Base-by-base conservation (phyloP, 2,797 vertebrate genomes). In the Sebastes hubbsi region DNA sequence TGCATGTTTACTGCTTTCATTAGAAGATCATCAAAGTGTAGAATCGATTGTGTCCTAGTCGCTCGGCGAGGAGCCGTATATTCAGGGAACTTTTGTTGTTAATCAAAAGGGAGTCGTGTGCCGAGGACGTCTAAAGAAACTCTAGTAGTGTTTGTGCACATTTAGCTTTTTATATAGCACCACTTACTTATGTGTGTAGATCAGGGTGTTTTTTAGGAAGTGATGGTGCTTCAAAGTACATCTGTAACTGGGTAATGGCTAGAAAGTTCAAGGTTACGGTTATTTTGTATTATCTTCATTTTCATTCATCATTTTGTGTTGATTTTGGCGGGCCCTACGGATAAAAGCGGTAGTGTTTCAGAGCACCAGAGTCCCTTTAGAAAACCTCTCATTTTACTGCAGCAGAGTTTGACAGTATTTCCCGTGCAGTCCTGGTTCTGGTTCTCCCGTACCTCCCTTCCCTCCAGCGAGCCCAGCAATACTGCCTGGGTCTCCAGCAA, bases 1-100 rank as follows among this genome's bases (percentile, higher is more conserved):
- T 91, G 87, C 81, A 91, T 90, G 83, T 93, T 94, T 91, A 91
- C 87, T 69, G 83, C 91, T 85, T 92, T 92, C 88, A 91, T 94
- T 93, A 91, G 88, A 82, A 86, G 73, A 90, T 87, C 89, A 92
- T 93, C 91, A 90, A 90, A 89, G 87, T 90, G 88, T 59, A 61
- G 85, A 67, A 92, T 91, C 55, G 82, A 92, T 91, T 83, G 81
- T 75, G 68, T 67, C 18, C 68, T 49, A 27, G 72, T 67, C 8
- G 59, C 83, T 69, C 81, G 36, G 80, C 64, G 4, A 68, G 72
- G 68, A 62, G 80, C 64, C 29, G 20, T 84, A 87, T 81, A 86
- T 89, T 77, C 77, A 58, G 72, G 82, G 76, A 87, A 89, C 71
- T 68, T 86, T 70, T 66, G 63, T 78, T 69, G 75, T 80, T 84